These are phyloP conservation scores for Nasonovia ribisnigri DNA, from an alignment of 2,888 invertebrate species.

Conservation along the genomic window DNA sequence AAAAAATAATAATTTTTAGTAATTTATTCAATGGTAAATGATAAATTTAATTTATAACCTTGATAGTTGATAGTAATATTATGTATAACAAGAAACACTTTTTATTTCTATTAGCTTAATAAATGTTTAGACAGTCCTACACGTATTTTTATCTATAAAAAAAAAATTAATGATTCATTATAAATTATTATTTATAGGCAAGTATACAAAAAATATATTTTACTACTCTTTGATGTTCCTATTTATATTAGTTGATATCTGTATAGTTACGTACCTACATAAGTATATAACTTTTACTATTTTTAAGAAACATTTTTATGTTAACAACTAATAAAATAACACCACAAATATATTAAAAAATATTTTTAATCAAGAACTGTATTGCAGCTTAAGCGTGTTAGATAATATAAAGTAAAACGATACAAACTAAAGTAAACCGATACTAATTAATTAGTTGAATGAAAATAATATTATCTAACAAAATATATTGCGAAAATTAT, in stretches of 20 bases:
- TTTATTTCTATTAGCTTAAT: background rate
- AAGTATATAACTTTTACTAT: too few species aligned
- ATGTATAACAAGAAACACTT: background rate
- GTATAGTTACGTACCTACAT: too few species aligned
- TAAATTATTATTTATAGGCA: background rate
- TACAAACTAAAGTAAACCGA: too few species aligned
- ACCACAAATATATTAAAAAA: background rate
- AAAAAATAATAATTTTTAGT: background rate
- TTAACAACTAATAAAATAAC: too few species aligned
- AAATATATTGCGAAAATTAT: too few species aligned
- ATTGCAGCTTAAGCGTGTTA: too few species aligned
- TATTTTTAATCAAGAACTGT: background rate
- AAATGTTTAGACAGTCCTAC: too few species aligned
- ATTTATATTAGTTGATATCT: background rate
- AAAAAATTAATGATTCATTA: background rate
- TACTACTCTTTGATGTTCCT: too few species aligned
- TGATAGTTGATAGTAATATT: background rate
- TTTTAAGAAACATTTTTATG: too few species aligned
- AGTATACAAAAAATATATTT: background rate
- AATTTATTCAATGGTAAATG: background rate
- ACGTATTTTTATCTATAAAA: background rate
- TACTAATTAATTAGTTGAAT: too few species aligned
- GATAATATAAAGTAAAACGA: too few species aligned
- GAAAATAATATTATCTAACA: too few species aligned
- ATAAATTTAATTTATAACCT: background rate